Conservation (phyloP, 2,113 vertebrate species). For the Indri indri region DNA sequence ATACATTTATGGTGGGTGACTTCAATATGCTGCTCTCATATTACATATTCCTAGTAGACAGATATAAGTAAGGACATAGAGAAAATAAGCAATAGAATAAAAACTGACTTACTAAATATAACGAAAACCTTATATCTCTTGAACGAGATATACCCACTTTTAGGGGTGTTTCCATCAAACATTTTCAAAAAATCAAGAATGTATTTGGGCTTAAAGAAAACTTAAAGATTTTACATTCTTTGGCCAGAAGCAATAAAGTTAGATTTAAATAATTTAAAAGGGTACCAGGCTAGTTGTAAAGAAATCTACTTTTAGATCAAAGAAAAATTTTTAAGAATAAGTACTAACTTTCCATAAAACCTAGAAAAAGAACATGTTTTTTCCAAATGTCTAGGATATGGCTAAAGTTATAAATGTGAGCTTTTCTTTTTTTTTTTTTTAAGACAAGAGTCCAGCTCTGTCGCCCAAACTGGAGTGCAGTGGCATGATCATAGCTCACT, state of each 20-base stretch:
- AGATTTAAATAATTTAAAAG: slow-evolving; percentile 12
- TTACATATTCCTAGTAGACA: background rate
- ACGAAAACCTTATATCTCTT: background rate
- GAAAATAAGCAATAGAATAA: background rate
- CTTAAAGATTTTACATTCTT: slow-evolving; percentile 25
- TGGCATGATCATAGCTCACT: too few relatives aligned
- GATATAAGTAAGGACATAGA: background rate
- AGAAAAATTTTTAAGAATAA: background rate
- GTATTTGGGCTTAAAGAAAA: background rate
- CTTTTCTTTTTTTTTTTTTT: background rate
- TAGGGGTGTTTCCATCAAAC: background rate
- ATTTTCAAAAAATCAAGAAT: background rate
- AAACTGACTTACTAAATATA: background rate
- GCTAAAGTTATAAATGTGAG: background rate
- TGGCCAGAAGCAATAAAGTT: background rate
- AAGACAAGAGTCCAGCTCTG: too few relatives aligned
- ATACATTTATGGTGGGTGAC: background rate
- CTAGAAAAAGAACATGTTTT: background rate
- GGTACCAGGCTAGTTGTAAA: background rate
- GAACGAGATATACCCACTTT: background rate
- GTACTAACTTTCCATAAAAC: background rate
- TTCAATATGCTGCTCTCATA: background rate
- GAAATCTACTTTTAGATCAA: background rate
- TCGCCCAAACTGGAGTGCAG: too few relatives aligned
- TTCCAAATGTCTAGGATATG: background rate